Conservation (phyloP, 2,888 invertebrate species). For the Clusia tigrina region DNA sequence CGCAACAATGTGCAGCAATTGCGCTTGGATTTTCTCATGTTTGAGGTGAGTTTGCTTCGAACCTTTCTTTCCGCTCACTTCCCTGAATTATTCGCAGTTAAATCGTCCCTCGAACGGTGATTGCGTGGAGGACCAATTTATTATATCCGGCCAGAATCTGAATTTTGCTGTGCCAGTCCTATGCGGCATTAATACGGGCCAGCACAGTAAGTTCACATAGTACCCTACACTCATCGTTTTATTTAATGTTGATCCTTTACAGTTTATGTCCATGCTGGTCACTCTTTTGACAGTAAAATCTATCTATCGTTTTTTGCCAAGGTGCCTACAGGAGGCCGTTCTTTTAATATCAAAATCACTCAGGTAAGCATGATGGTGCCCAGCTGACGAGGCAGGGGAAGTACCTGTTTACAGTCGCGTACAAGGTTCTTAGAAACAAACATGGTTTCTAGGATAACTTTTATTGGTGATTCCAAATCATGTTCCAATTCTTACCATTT, state of each 20-base stretch:
- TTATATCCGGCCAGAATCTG: conserved; percentile 75
- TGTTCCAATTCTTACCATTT: no score
- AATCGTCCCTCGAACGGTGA: conserved; percentile 74
- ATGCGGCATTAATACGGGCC: conserved; percentile 80
- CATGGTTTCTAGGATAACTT: no score
- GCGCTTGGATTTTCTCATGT: conserved; percentile 73
- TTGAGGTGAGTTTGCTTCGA: conserved; percentile 69
- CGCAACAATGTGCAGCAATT: conserved; percentile 72
- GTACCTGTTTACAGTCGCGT: no score
- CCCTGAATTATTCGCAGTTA: conserved; percentile 65
- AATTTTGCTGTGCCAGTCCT: conserved; percentile 75
- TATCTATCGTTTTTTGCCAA: conserved; percentile 72
- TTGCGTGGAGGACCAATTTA: conserved; percentile 75
- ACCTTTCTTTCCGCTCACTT: no score
- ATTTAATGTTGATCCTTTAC: conserved; percentile 42
- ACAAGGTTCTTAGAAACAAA: no score
- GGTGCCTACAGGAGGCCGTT: conserved; percentile 66
- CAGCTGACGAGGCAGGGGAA: no score
- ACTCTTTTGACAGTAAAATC: conserved; percentile 69
- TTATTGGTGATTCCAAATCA: no score
- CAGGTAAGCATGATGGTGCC: no score
- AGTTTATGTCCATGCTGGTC: conserved; percentile 79
- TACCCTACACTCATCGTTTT: not conserved
- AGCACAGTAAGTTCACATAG: conserved; percentile 69
- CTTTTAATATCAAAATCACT: conserved; percentile 73